Evolutionary conservation across 2,797 vertebrate species (phyloP), one percentile per base, ranked within the genome.

Genomic region (Siniperca obscura): DNA sequence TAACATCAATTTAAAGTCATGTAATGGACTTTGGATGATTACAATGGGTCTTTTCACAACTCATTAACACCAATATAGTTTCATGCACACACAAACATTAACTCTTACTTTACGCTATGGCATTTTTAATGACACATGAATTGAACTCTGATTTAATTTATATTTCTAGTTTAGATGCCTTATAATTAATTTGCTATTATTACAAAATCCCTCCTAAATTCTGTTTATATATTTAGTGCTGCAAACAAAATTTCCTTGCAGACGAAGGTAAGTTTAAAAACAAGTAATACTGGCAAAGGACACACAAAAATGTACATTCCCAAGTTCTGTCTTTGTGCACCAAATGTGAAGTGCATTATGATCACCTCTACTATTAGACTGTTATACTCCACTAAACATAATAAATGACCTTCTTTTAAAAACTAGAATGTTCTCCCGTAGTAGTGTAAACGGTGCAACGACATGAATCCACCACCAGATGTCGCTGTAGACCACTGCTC

Each of bases 401-500:
- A 46, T 1, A 5, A n/a, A 5, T 7, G 14, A n/a, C 1, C n/a
- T 14, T 40, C 3, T 27, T 2, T 57, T 67, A 14, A 22, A 50
- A 55, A n/a, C 12, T 6, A 25, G 1, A 4, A 3, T 22, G 11
- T 38, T 72, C 3, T 48, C 2, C 36, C 25, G 30, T 25, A 3
- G 2, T 30, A 3, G 2, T 34, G 2, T 60, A n/a, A 42, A 19
- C 7, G 2, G 1, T 59, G 16, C 9, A 44, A 1, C 79, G 21
- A 65, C 30, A 27, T 7, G 0, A n/a, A 17, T 0, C 0, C 2
- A 46, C 71, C 94, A 86, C 52, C 74, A 92, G 93, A 21, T 78
- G 92, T 80, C 91, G 27, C 81, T 88, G 44, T 75, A 72, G 46
- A 71, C 84, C 82, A n/a, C 7, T 7, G 11, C 69, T 82, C 10